Evolutionary conservation across 2,797 vertebrate species (phyloP), one percentile per base, ranked within the genome.

Genomic region (Pantherophis alleghaniensis): DNA sequence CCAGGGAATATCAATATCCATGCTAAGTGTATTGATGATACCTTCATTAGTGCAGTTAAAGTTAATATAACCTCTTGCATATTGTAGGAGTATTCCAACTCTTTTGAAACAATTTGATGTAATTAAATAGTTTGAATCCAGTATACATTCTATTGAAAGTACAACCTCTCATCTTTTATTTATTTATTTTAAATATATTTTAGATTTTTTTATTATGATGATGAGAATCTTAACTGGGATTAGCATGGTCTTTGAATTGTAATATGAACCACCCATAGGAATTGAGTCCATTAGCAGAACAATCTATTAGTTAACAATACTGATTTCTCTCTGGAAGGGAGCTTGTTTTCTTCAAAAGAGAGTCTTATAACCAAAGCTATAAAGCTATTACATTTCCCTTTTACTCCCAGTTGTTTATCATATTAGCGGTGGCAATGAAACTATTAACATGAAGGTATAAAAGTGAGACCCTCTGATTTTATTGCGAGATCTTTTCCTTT

Each of bases 391-490:
- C 13, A 26, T 88, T 83, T 89, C 51, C 10, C 37, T 57, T 87
- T 63, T 83, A 89, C 69, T 89, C 26, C 87, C 69, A 93, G 47
- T 89, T 74, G 86, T 93, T 93, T 91, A 91, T 91, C 90, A 89
- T 63, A 86, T 86, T 74, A 91, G 63, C 69, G 56, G 32, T 91
- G 32, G 37, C 56, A 63, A 26, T 86, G 59, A 86, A 91, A 60
- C 24, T 42, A 66, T 88, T 56, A 89, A 89, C 69, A 86, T 20
- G 32, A 91, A 66, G 56, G 66, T 37, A 37, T 89, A 93, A 91
- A 93, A 87, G 69, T 91, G 69, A 69, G 57, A 63, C 18, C 32
- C 91, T 37, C 87, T 91, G 83, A 53, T 37, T 93, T 89, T 91
- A 93, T 66, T 63, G 90, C 87, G 57, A 86, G n/a, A 86, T 89